These are phyloP conservation scores for Volucella inanis DNA, from an alignment of 2,888 invertebrate species.

Conservation along the genomic window DNA sequence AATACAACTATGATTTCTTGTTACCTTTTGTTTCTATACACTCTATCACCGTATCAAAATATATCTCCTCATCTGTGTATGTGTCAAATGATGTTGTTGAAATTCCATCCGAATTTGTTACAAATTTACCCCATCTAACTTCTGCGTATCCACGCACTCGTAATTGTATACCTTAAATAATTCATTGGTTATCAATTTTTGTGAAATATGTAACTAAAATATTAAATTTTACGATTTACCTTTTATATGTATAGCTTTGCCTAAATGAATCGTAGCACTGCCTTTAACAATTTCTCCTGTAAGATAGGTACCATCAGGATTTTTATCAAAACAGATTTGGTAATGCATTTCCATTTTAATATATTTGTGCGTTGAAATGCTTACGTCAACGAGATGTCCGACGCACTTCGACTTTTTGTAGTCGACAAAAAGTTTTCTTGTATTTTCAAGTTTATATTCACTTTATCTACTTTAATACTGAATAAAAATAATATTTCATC, in stretches of 20 bases:
- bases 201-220: neutral
- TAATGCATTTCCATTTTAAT: slow-evolving; percentile 77
- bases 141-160: slow-evolving; percentile 46
- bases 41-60: slow-evolving; percentile 52
- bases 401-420: too few species aligned
- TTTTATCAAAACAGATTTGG: slow-evolving; percentile 80
- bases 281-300: slow-evolving; percentile 79
- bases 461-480: too few species aligned
- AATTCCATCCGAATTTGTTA: slow-evolving; percentile 17
- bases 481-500: too few species aligned
- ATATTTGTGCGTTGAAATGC: too few species aligned
- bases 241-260: slow-evolving; percentile 74
- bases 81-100: slow-evolving; percentile 14
- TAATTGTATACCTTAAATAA: slow-evolving; percentile 40
- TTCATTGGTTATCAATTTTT: too few species aligned
- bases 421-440: too few species aligned
- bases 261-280: slow-evolving; percentile 51
- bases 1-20: too few species aligned
- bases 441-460: too few species aligned
- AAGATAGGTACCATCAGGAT: slow-evolving; percentile 79
- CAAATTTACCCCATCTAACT: slow-evolving; percentile 51
- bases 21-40: slow-evolving; percentile 55
- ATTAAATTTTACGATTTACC: slow-evolving; percentile 44
- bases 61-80: slow-evolving; percentile 45
- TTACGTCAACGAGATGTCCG: too few species aligned